A percentile compares a stretch with the other conserved stretches of the same genome.
Conservation (phyloP, 1,140 invertebrate species). For the Tetramorium alpestre region DNA sequence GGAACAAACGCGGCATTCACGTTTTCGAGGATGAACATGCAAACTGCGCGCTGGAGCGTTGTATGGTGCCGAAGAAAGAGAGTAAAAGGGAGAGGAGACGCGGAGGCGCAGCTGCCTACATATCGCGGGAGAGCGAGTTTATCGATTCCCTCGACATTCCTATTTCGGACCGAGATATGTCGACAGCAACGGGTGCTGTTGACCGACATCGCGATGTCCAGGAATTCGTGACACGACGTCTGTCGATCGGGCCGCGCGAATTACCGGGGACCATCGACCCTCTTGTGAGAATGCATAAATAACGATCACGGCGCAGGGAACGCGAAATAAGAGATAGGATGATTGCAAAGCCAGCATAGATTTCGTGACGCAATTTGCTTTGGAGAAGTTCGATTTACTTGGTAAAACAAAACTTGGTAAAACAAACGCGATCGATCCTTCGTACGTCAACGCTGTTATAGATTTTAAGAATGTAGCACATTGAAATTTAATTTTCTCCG, state of each 20-base stretch:
- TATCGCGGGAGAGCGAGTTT: slow-evolving; percentile 52
- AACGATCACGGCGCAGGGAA: neutral
- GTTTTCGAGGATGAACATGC: neutral
- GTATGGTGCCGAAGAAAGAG: slow-evolving; percentile 31
- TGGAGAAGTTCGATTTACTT: neutral
- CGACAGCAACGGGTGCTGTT: slow-evolving; percentile 55
- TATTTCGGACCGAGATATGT: slow-evolving; percentile 59
- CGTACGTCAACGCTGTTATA: neutral
- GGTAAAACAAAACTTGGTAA: neutral
- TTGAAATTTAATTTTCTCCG: neutral
- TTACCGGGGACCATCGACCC: slow-evolving; percentile 26
- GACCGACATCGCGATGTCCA: slow-evolving; percentile 61
- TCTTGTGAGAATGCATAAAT: slow-evolving; percentile 55
- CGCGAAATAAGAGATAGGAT: slow-evolving; percentile 15
- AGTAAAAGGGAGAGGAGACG: slow-evolving; percentile 14
- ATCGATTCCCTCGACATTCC: slow-evolving; percentile 62
- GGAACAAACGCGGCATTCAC: slow-evolving; percentile 22
- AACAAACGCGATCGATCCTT: neutral
- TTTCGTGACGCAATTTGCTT: neutral
- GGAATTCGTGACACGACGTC: slow-evolving; percentile 58
- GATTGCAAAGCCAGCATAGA: neutral
- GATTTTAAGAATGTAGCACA: neutral
- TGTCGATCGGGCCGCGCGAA: slow-evolving; percentile 50
- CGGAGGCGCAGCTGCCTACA: slow-evolving; percentile 38
- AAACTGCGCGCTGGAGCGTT: neutral